Conservation (phyloP, 2,797 vertebrate species). For the Hirundo rustica region DNA sequence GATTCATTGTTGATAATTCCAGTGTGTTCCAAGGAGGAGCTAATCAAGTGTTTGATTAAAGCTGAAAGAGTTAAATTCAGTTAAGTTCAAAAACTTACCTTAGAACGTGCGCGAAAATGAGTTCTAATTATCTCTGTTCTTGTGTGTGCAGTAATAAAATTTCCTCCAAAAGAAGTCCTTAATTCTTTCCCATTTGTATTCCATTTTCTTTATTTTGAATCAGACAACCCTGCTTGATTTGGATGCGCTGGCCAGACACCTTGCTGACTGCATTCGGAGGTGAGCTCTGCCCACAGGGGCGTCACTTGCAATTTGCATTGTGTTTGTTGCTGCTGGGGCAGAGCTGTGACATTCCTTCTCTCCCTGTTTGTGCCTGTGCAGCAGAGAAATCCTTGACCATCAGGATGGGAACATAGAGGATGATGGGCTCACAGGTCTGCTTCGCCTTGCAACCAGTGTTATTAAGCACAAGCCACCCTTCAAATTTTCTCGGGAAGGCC, state of each 20-base stretch:
- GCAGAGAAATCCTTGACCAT: slow-evolving; percentile 97
- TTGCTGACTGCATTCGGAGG: slow-evolving; percentile 98
- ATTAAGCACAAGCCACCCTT: slow-evolving; percentile 98
- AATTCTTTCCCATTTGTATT: background rate
- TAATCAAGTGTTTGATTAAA: background rate
- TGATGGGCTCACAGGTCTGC: slow-evolving; percentile 92
- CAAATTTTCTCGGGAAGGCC: slow-evolving; percentile 96
- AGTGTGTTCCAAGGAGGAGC: background rate
- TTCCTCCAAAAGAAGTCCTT: background rate
- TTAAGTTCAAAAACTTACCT: background rate
- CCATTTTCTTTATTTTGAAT: slow-evolving; percentile 59
- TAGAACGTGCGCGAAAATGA: background rate
- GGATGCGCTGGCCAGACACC: slow-evolving; percentile 93
- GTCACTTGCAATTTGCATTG: background rate
- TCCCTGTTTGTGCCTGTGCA: slow-evolving; percentile 27
- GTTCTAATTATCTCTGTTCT: background rate
- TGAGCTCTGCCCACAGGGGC: slow-evolving; percentile 65
- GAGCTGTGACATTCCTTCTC: background rate
- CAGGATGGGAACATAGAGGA: slow-evolving; percentile 94
- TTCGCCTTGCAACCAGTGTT: slow-evolving; percentile 93
- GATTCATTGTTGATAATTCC: background rate
- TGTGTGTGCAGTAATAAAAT: background rate
- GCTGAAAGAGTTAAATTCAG: background rate
- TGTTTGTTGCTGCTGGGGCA: background rate
- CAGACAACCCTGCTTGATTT: slow-evolving; percentile 97